Conservation (phyloP, 1,140 invertebrate species). For the Megathymus violae region DNA sequence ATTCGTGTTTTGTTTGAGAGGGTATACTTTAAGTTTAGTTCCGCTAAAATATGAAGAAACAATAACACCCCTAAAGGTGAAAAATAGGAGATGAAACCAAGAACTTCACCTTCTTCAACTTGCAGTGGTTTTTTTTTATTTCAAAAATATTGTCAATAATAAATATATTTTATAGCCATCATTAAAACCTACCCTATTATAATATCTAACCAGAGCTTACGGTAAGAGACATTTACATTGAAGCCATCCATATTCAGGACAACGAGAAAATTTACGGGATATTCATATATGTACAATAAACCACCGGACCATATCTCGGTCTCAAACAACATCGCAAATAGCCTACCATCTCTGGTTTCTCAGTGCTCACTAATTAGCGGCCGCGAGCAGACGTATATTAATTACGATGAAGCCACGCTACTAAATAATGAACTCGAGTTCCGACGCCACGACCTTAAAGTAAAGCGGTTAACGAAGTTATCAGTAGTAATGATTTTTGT, state of each 20-base stretch:
- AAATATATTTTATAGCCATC: too few species aligned
- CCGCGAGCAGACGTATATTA: conserved; percentile 70
- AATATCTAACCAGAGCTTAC: not conserved
- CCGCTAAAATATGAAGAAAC: too few species aligned
- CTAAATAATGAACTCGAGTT: not conserved
- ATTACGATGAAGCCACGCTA: conserved; percentile 46
- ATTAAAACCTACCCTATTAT: not conserved
- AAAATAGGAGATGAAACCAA: too few species aligned
- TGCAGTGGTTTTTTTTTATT: too few species aligned
- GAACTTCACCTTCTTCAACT: too few species aligned
- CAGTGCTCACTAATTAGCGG: conserved; percentile 70
- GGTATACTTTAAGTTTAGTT: too few species aligned
- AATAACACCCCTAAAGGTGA: too few species aligned
- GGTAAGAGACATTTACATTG: not conserved
- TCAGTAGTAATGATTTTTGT: too few species aligned
- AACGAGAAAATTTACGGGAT: not conserved
- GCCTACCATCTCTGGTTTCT: conserved; percentile 70
- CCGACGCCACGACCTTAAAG: not conserved
- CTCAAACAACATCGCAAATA: conserved; percentile 59
- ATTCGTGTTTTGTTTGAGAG: too few species aligned
- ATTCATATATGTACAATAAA: not conserved
- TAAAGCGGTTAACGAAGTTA: too few species aligned
- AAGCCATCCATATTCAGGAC: not conserved
- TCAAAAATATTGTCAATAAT: too few species aligned
- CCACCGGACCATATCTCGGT: conserved; percentile 3